Base-by-base conservation (phyloP, 2,888 invertebrate genomes). In the Stenodera caucasica region DNA sequence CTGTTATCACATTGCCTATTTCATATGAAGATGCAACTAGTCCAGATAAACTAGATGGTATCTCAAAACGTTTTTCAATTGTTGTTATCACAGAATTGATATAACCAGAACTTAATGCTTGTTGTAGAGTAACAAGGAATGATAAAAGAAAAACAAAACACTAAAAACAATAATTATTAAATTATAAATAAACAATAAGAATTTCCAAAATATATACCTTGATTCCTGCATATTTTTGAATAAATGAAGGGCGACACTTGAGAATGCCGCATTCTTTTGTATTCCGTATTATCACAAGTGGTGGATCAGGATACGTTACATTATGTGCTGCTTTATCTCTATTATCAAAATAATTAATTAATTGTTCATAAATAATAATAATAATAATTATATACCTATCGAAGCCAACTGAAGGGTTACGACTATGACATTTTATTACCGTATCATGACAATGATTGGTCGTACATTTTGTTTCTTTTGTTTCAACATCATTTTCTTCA, bases 21-120 rank as follows among this genome's bases (percentile, higher is more conserved):
- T 96, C 96, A 80, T 96, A 96, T 73, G 94, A 94, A 74, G 95
- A 95, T 60, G 96, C 95, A 70, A 96, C 92, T 72, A 96, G 86
- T 60, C 96, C 96, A 54, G 95, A 94, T 68, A 94, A 89, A 78
- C 93, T 92, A 78, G 95, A 95, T 63, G 95, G 95, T 77, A 96
- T 94, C 81, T 96, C 95, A 77, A 92, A 92, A 67, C 96, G 89
- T 81, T 96, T 96, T 83, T 97, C 96, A 75, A 97, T 96, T 58
- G 96, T 97, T 69, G 96, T 96, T 80, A 97, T 96, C 81, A 97
- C 96, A 80, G 94, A 94, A 83, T 94, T 94, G 71, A 94, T 93
- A 80, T 94, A 94, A 69, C 94, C 94, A 64, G 94, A 94, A 80
- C 94, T 93, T 68, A 94, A 83, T 21, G 93, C 94, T 82, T 94